A percentile compares a stretch with the other conserved stretches of the same genome.
Conservation (phyloP, 2,113 vertebrate genomes). For the Gymnogyps californianus region DNA sequence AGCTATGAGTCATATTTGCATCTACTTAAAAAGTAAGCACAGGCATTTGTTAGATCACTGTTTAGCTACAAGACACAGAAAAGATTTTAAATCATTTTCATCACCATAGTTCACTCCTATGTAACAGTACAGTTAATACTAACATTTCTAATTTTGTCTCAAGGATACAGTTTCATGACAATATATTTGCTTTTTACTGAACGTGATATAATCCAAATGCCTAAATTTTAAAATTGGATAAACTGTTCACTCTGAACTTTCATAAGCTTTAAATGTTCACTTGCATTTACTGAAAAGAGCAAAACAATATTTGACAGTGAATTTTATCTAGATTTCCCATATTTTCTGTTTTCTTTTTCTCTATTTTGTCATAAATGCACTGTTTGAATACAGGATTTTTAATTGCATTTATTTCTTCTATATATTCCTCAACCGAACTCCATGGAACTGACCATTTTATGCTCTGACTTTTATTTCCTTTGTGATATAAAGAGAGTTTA, state of each 20-base stretch:
- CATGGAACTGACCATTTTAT: neutral
- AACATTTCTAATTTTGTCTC: neutral
- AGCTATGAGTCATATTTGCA: constrained; percentile 32
- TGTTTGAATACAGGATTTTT: neutral
- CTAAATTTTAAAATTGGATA: neutral
- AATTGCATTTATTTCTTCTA: neutral
- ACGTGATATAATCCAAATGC: neutral
- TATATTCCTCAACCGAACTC: neutral
- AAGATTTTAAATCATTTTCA: neutral
- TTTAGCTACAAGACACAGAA: neutral
- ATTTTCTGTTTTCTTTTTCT: neutral
- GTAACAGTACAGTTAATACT: neutral
- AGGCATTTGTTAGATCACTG: neutral
- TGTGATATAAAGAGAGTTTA: neutral
- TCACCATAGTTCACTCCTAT: neutral
- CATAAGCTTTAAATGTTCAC: neutral
- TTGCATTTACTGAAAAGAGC: neutral
- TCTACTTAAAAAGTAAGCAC: neutral
- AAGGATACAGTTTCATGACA: neutral
- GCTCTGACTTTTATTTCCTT: neutral
- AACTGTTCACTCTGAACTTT: neutral
- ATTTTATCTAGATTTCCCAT: neutral
- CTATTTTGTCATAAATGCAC: neutral
- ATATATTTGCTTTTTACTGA: neutral
- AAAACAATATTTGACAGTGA: neutral